A percentile compares a stretch with the other conserved stretches of the same genome.
These are phyloP conservation scores for Oncorhynchus kisutch DNA, from an alignment of 2,113 vertebrate genomes.

Conservation along the genomic window DNA sequence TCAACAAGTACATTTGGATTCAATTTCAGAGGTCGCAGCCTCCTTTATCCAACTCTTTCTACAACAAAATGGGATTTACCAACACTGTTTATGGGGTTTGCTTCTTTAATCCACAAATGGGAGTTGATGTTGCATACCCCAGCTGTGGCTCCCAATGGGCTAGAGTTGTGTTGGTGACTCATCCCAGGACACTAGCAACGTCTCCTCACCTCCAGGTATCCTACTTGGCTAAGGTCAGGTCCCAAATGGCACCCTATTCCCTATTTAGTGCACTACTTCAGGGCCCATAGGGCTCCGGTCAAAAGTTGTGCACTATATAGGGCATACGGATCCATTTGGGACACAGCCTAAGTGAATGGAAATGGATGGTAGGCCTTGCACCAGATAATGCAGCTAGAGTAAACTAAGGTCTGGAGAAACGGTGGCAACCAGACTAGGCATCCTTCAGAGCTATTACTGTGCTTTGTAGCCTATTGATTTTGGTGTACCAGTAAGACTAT, in stretches of 20 bases:
- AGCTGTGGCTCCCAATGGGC: constrained; percentile 17
- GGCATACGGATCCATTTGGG: no score
- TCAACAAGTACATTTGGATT: not conserved
- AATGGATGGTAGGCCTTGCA: not conserved
- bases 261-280: no score
- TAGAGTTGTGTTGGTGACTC: constrained; percentile 12
- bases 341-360: constrained; percentile 1
- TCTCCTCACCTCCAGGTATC: constrained; percentile 22
- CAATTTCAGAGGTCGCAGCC: not conserved
- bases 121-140: constrained; percentile 13
- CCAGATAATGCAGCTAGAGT: no score
- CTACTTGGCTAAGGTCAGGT: not conserved
- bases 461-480: constrained; percentile 32
- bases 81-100: not conserved
- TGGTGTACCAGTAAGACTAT: constrained; percentile 23
- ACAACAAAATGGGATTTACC: not conserved
- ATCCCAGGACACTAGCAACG: constrained; percentile 5
- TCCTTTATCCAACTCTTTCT: not conserved
- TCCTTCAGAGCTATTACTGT: constrained; percentile 28
- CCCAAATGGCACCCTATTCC: no score
- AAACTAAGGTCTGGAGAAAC: no score
- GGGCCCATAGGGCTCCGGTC: no score
- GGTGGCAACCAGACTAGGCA: not conserved
- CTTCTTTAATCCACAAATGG: constrained; percentile 46
- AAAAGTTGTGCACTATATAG: no score